These are phyloP conservation scores for Colostygia pectinataria DNA, from an alignment of 2,888 invertebrate species.

Conservation along the genomic window DNA sequence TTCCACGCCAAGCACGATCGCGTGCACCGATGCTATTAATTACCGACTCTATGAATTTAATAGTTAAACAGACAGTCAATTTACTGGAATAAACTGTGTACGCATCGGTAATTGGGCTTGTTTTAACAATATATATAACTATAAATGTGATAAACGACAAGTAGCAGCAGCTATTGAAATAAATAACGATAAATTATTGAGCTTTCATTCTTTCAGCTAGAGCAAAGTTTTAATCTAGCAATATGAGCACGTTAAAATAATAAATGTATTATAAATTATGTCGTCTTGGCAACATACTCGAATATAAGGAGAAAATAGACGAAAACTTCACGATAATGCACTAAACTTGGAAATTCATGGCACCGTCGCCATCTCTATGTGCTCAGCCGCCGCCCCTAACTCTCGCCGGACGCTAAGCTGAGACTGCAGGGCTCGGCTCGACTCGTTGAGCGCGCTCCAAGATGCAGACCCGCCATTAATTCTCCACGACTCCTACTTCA, in stretches of 20 bases:
- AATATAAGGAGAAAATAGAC: constrained; percentile 2
- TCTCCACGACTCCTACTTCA: too few species aligned
- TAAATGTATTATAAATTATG: constrained; percentile 9
- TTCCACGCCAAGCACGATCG: constrained; percentile 15
- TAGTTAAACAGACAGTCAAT: constrained; percentile 10
- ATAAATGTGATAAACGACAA: too few species aligned
- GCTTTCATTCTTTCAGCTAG: too few species aligned
- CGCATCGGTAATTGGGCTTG: neutral
- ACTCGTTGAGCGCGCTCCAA: too few species aligned
- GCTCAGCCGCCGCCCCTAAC: too few species aligned
- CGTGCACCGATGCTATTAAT: constrained; percentile 1
- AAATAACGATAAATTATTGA: too few species aligned
- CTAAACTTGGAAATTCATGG: constrained; percentile 7
- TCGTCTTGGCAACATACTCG: constrained; percentile 13
- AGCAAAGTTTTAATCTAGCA: constrained; percentile 4
- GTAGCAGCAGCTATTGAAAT: too few species aligned
- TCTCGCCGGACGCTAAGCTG: too few species aligned
- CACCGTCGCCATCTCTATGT: neutral
- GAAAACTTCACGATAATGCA: constrained; percentile 3
- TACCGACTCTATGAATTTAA: constrained; percentile 8
- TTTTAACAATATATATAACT: neutral
- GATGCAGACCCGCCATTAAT: too few species aligned
- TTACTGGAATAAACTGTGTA: neutral
- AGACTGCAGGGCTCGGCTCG: too few species aligned
- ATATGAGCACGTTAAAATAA: constrained; percentile 2